Evolutionary conservation across 2,888 invertebrate species (phyloP).

Genomic region (Gastracanthus pulcherrimus): DNA sequence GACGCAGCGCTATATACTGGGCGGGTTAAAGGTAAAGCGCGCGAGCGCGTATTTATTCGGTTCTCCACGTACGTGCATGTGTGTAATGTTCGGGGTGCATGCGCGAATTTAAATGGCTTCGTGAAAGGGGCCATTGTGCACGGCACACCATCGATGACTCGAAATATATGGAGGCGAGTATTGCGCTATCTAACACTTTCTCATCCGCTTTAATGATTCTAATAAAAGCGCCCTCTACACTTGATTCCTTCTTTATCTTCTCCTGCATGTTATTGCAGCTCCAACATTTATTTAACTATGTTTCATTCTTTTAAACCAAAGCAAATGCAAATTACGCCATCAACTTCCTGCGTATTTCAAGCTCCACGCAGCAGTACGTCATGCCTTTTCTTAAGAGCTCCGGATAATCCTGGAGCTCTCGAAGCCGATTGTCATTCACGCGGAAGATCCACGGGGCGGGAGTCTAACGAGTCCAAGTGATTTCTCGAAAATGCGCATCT

Average conservation of each 20-base stretch:
- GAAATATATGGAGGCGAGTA: conserved; percentile 15
- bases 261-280: too few species aligned
- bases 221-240: conserved; percentile 10
- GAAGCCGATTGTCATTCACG: not conserved
- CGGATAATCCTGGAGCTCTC: not conserved
- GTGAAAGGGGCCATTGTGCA: conserved; percentile 38
- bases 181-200: conserved; percentile 17
- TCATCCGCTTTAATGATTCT: conserved; percentile 34
- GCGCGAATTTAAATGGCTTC: conserved; percentile 45
- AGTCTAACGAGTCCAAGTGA: conserved; percentile 56
- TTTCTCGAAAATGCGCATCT: conserved; percentile 60
- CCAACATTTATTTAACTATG: too few species aligned
- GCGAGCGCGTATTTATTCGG: conserved; percentile 39
- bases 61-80: not conserved
- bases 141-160: conserved; percentile 36
- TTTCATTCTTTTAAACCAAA: not conserved
- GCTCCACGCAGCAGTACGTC: not conserved
- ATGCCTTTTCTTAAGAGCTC: not conserved
- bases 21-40: conserved; percentile 59
- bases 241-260: too few species aligned
- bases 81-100: not conserved
- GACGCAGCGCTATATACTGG: conserved; percentile 52
- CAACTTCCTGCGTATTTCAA: not conserved
- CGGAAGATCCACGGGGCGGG: conserved; percentile 1
- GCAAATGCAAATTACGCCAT: not conserved